phyloP scores from a whole-genome alignment of 2,113 vertebrate species.

The Boulengeromyrus knoepffleri region DNA sequence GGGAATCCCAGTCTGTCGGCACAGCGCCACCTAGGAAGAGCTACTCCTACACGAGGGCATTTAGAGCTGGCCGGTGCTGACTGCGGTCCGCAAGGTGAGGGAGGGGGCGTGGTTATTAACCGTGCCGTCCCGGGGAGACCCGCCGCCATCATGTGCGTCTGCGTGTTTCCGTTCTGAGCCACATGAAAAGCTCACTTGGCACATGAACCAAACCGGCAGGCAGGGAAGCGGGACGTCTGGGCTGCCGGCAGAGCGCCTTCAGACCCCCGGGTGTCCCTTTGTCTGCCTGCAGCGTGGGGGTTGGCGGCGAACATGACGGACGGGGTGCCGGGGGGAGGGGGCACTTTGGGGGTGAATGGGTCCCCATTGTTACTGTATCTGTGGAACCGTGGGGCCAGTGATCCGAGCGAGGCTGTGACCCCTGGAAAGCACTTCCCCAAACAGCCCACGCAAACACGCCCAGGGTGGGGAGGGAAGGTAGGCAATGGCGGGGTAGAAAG shows the following conservation, averaged over 20 bases:
- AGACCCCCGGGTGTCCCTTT: constrained; percentile 42
- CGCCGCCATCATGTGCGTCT: neutral
- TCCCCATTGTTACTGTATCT: constrained; percentile 60
- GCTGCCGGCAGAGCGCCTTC: neutral
- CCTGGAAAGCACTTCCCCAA: constrained; percentile 56
- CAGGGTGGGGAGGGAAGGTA: constrained; percentile 2
- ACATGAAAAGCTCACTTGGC: neutral
- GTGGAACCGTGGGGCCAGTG: constrained; percentile 46
- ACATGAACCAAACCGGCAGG: neutral
- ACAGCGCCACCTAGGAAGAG: neutral
- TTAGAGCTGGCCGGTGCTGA: neutral
- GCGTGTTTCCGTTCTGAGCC: neutral
- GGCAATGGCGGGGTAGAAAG: neutral
- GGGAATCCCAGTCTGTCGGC: neutral
- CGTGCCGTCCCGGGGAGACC: neutral
- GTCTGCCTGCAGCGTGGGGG: constrained; percentile 38
- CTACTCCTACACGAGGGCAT: neutral
- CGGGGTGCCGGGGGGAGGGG: neutral
- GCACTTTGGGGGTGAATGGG: neutral
- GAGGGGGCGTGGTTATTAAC: neutral
- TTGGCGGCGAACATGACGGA: constrained; percentile 26
- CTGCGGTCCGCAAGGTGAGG: neutral
- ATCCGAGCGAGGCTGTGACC: constrained; percentile 60
- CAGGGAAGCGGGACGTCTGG: neutral
- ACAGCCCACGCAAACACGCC: constrained; percentile 37